Evolutionary conservation across 30 jellyfish, hydroid and myxozoan species (phyloP).

Genomic region (Clytia hemisphaerica): DNA sequence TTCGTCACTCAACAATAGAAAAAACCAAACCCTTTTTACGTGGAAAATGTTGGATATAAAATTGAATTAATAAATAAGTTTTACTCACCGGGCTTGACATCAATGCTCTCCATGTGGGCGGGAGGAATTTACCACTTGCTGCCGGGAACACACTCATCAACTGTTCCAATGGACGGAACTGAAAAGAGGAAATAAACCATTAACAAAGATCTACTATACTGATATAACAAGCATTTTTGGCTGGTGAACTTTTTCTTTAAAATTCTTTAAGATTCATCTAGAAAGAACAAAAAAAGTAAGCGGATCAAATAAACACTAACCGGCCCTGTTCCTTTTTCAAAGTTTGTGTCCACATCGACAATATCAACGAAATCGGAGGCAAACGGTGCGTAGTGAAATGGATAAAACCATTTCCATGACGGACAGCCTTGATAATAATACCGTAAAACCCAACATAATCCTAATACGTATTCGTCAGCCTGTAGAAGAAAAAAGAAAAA

Average conservation of each 20-base stretch:
- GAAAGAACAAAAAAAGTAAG: not conserved
- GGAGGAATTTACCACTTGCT: slow-evolving; percentile 87
- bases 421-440: slow-evolving; percentile 97
- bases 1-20: too few relatives aligned
- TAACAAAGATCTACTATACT: not conserved
- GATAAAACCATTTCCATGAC: slow-evolving; percentile 94
- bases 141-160: slow-evolving; percentile 98
- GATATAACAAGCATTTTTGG: too few relatives aligned
- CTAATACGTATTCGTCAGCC: slow-evolving; percentile 88
- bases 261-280: too few relatives aligned
- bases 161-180: slow-evolving; percentile 95
- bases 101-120: slow-evolving; percentile 80
- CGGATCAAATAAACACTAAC: slow-evolving; percentile 31
- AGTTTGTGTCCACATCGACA: slow-evolving; percentile 41
- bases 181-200: not conserved
- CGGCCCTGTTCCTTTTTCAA: slow-evolving; percentile 79
- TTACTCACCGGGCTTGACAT: slow-evolving; percentile 79
- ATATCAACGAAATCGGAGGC: slow-evolving; percentile 85
- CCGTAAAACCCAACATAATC: slow-evolving; percentile 84
- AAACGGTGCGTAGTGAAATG: slow-evolving; percentile 95
- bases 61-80: too few relatives aligned
- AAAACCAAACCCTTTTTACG: too few relatives aligned
- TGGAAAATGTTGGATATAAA: too few relatives aligned
- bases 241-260: too few relatives aligned
- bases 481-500: not conserved